Evolutionary conservation across 1,140 invertebrate species (phyloP).

Genomic region (Teleopsis dalmanni): DNA sequence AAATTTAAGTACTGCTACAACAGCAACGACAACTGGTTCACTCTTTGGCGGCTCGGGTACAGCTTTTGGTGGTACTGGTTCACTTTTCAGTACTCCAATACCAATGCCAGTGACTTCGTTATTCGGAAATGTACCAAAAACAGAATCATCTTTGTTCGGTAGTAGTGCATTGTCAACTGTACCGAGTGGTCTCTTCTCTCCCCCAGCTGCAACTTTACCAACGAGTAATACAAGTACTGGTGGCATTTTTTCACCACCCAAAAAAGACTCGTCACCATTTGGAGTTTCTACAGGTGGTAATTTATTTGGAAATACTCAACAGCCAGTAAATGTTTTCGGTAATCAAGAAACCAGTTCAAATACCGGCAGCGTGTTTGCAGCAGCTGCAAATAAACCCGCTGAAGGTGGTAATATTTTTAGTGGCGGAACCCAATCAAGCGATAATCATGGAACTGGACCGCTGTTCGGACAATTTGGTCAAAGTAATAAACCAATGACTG

Average conservation of each 20-base stretch:
- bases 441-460: background rate
- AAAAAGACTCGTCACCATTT: background rate
- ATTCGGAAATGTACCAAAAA: no score
- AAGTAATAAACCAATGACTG: background rate
- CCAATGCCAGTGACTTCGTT: no score
- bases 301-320: no score
- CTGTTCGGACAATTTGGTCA: no score
- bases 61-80: background rate
- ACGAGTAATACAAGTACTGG: conserved; percentile 19
- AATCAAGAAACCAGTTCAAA: background rate
- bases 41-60: conserved; percentile 2
- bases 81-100: no score
- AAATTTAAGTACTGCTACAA: background rate
- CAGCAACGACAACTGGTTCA: conserved; percentile 1
- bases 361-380: background rate
- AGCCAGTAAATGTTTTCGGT: no score
- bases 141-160: conserved; percentile 4
- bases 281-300: no score
- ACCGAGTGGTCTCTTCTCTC: no score
- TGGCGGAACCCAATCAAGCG: conserved; percentile 14
- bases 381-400: background rate
- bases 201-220: conserved; percentile 5
- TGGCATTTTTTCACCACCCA: background rate
- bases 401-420: conserved; percentile 25
- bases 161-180: conserved; percentile 3